Percentiles rank a stretch among this genome's conserved stretches.
These are phyloP conservation scores for Elysia crispata DNA, from an alignment of 2,888 invertebrate genomes.

Conservation along the genomic window DNA sequence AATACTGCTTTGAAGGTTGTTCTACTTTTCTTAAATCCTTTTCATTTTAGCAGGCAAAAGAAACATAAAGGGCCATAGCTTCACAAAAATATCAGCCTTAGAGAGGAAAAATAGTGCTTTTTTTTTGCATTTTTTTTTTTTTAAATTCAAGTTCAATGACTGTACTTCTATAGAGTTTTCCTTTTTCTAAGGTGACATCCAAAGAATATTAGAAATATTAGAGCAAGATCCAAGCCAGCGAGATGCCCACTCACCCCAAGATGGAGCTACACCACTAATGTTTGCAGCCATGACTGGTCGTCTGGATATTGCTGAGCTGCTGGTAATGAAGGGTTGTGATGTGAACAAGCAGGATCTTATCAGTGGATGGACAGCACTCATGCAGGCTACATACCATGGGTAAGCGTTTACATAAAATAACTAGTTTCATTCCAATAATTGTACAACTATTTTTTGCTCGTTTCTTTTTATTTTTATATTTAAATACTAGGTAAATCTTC, in stretches of 20 bases:
- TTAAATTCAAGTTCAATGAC: not conserved
- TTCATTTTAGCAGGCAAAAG: too few relatives aligned
- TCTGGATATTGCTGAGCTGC: conserved; percentile 74
- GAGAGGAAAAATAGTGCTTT: too few relatives aligned
- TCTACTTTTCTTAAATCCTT: not conserved
- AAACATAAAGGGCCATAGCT: too few relatives aligned
- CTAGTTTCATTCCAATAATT: too few relatives aligned
- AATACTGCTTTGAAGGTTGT: not conserved
- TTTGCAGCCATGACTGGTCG: conserved; percentile 77
- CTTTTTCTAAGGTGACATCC: conserved; percentile 69
- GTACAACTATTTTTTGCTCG: too few relatives aligned
- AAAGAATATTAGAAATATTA: conserved; percentile 70
- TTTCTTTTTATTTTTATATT: too few relatives aligned
- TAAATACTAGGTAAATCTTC: too few relatives aligned
- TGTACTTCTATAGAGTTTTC: too few relatives aligned
- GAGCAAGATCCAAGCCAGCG: conserved; percentile 71
- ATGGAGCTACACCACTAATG: conserved; percentile 78
- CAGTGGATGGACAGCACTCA: conserved; percentile 78
- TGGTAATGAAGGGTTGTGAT: conserved; percentile 76
- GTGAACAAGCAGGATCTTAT: conserved; percentile 77
- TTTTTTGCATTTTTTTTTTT: not conserved
- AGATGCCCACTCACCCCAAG: conserved; percentile 73
- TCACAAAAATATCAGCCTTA: too few relatives aligned
- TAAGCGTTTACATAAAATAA: conserved; percentile 53
- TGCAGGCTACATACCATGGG: conserved; percentile 79